Conservation (phyloP, 2,113 vertebrate genomes). For the Tauraco erythrolophus region DNA sequence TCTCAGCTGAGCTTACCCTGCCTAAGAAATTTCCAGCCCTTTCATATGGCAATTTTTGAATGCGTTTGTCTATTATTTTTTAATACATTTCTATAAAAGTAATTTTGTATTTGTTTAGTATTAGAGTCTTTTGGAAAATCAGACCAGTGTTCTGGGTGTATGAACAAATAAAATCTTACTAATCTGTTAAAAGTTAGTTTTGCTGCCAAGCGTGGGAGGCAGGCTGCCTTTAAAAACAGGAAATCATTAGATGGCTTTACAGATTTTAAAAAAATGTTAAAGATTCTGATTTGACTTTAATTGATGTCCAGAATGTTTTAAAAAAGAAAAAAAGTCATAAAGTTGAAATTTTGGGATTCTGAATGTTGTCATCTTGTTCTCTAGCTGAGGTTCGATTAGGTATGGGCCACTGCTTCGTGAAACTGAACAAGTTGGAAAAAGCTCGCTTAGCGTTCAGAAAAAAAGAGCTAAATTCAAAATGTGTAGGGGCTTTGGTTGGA, state of each 20-base stretch:
- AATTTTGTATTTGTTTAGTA: background rate
- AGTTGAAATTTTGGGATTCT: background rate
- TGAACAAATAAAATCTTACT: background rate
- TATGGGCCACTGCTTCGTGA: constrained; percentile 99
- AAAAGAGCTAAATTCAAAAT: constrained; percentile 96
- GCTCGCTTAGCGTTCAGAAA: constrained; percentile 93
- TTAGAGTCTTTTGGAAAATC: background rate
- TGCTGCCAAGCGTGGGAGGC: background rate
- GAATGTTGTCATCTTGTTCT: constrained; percentile 25
- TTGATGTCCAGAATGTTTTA: background rate
- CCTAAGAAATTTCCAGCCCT: background rate
- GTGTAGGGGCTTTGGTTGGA: constrained; percentile 95
- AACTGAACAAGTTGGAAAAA: constrained; percentile 96
- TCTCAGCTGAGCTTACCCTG: background rate
- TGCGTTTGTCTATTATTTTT: background rate
- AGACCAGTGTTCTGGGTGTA: background rate
- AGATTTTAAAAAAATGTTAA: background rate
- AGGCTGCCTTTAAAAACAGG: background rate
- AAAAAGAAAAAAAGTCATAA: background rate
- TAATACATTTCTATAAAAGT: background rate
- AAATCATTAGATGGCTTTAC: background rate
- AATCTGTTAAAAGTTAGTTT: background rate
- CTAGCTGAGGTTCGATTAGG: constrained; percentile 94
- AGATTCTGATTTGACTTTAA: background rate
- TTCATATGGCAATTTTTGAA: background rate